Evolutionary conservation across 2,113 vertebrate species (phyloP), one percentile per base, ranked within the genome.

Genomic region (Daphoenositta chrysoptera): DNA sequence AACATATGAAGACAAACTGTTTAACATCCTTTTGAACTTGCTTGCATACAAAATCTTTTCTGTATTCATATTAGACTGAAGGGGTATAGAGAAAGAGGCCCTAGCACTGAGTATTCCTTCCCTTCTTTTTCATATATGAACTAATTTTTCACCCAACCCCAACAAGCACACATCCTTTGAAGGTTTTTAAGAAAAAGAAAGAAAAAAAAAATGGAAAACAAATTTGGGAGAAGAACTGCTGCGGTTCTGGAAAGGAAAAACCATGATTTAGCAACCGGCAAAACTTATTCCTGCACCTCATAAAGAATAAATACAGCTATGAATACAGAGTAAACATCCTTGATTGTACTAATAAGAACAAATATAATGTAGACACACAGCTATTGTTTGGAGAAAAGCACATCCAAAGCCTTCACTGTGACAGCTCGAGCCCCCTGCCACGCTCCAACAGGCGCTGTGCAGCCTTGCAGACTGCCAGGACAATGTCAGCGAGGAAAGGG

Each of bases 361-460:
- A 93, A 83, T 42, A 70, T 3, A 48, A 30, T 11, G 39, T 31
- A 75, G 83, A 72, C 68, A 80, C 37, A 42, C 30, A 71, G 56
- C 27, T 56, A 86, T 4, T 78, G 68, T 91, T 56, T 51, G 44
- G 85, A 82, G 37, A 31, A 31, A 72, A 77, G 75, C 72, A 82
- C 48, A 68, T n/a, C 40, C 17, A 65, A 60, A 92, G 39, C 50
- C 39, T 69, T 45, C 60, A 24, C 23, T 78, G 63, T 14, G 58
- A 65, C 65, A 71, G 26, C 33, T 85, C 64, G 75, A 56, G 44
- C 48, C 44, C 7, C 22, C 64, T 27, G 76, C 64, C 58, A 15
- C 0, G 1, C 35, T 87, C 44, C 28, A n/a, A 26, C 45, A 35
- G 56, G 57, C 1, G 0, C 83, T 27, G 28, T 1, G 0, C 35